Evolutionary conservation across 2,113 vertebrate species (phyloP).

Genomic region (Passer montanus): DNA sequence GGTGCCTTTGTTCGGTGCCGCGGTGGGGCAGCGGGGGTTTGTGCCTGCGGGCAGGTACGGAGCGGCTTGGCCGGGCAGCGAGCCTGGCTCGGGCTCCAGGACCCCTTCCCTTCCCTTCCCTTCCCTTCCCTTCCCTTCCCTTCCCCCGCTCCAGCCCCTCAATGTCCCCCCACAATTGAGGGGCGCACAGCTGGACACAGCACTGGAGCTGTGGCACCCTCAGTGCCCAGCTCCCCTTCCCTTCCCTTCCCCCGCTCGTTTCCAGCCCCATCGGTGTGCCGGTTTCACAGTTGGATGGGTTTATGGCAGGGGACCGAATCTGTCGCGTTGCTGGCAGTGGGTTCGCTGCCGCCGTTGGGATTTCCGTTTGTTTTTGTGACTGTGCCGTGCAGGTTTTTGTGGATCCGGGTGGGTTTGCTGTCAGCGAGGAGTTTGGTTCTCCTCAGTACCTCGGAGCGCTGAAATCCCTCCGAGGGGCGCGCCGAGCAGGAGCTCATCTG

Average conservation of each 20-base stretch:
- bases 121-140: neutral
- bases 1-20: neutral
- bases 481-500: fast-evolving
- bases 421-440: fast-evolving
- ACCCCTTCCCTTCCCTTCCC: neutral
- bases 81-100: fast-evolving
- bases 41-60: fast-evolving
- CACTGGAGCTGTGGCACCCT: no score
- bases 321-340: neutral
- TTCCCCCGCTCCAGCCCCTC: neutral
- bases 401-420: fast-evolving
- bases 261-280: fast-evolving
- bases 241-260: neutral
- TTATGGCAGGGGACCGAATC: fast-evolving
- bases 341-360: fast-evolving
- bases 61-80: neutral
- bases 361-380: fast-evolving
- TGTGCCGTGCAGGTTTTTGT: fast-evolving
- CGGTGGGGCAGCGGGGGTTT: fast-evolving
- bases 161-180: no score
- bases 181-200: no score
- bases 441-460: neutral
- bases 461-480: neutral
- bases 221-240: neutral
- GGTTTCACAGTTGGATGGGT: fast-evolving